Evolutionary conservation across 2,888 invertebrate species (phyloP).

Genomic region (Pachymerium ferrugineum): DNA sequence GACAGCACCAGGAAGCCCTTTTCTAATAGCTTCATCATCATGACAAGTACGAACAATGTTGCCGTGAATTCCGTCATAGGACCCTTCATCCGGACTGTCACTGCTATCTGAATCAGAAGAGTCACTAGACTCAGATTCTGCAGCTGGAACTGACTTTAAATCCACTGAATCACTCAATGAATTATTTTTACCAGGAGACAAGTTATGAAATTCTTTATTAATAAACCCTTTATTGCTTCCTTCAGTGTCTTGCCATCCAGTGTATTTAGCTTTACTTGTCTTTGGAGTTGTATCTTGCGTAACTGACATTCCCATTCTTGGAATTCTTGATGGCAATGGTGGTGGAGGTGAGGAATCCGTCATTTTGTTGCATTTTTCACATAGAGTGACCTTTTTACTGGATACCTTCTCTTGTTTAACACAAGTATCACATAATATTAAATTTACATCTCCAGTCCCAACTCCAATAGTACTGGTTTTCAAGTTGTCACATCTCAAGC

Average conservation of each 20-base stretch:
- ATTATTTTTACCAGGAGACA: background rate
- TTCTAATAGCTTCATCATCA: slow-evolving; percentile 46
- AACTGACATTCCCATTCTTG: background rate
- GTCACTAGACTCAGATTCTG: slow-evolving; percentile 33
- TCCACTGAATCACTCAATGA: background rate
- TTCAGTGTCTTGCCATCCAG: background rate
- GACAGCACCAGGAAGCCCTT: slow-evolving; percentile 43
- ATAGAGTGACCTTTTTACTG: slow-evolving; percentile 44
- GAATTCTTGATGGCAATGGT: slow-evolving; percentile 33
- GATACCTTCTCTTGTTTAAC: background rate
- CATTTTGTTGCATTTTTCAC: slow-evolving; percentile 58
- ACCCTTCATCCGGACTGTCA: slow-evolving; percentile 49
- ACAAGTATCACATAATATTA: background rate
- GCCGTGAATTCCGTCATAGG: slow-evolving; percentile 49
- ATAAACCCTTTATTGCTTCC: background rate
- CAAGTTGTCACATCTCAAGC: slow-evolving; percentile 32
- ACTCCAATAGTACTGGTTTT: slow-evolving; percentile 51
- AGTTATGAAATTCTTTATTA: background rate
- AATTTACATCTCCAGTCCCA: background rate
- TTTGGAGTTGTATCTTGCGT: background rate
- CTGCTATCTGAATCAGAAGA: slow-evolving; percentile 40
- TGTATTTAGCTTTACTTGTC: background rate
- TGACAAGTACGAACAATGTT: slow-evolving; percentile 46
- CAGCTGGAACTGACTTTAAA: slow-evolving; percentile 25
- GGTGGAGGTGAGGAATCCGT: slow-evolving; percentile 42